Base-by-base conservation (phyloP, 1,140 invertebrate species). In the Plodia interpunctella region DNA sequence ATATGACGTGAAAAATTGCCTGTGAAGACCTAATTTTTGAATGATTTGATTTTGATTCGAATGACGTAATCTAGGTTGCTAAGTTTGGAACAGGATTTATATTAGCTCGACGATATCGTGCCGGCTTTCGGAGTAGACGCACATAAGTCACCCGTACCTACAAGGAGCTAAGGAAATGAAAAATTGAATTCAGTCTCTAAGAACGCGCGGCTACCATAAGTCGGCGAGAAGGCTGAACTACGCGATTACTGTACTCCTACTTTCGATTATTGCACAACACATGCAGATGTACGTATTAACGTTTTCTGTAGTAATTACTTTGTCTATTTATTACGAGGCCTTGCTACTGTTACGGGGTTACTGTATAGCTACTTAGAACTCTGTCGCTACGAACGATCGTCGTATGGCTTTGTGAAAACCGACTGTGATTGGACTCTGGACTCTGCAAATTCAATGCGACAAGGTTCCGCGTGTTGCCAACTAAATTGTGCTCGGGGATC, bases 261-360 rank as follows among this genome's bases (percentile, higher is more conserved):
- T 57, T 57, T 79, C 59, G 72, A 83, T 86, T 88, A 87, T 87
- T 87, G 78, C 83, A 88, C 83, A 87, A 84, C 85, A 83, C 85
- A 83, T 78, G 76, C 78, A 76, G 74, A 66, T 74, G 80, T 83
- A 83, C 68, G 75, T 73, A 75, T 78, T 60, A 64, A 62, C 49
- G 72, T 69, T 74, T 54, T 58, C 57, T 63, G 62, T 69, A 57
- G 11, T 60, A 60, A 60, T 68, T 66, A 68, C 6, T 66, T 71
- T 68, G 56, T 66, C 62, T 74, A 70, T 65, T 68, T 65, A 51
- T 53, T 49, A 65, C 35, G 64, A 70, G 70, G 74, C 67, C 63
- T 18, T 63, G 28, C 72, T 72, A 75, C 59, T 68, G 20, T 62
- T 59, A 61, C 44, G 62, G 60, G 65, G 59, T 66, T 61, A 68